A percentile compares a stretch with the other conserved stretches of the same genome.
These are phyloP conservation scores for Drosophila kohkoa DNA, from an alignment of 1,140 invertebrate species.

Conservation along the genomic window DNA sequence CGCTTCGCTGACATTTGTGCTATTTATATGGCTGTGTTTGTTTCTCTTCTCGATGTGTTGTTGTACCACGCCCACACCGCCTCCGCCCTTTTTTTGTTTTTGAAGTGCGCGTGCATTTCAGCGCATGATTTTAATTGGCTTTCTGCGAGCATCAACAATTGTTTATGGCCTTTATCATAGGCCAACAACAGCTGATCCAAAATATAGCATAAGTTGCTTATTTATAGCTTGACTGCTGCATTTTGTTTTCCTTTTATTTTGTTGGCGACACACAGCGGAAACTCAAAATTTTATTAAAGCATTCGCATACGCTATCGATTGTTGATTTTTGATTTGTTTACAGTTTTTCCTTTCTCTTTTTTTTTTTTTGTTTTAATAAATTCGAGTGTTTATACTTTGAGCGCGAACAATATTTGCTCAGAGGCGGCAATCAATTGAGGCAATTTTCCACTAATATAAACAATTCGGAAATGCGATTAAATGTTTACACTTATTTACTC, in stretches of 20 bases:
- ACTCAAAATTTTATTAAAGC: conserved; percentile 16
- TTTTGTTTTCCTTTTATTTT: conserved; percentile 2
- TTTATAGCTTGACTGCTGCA: neutral
- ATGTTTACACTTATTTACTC: neutral
- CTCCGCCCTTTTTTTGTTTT: conserved; percentile 18
- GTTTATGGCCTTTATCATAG: conserved; percentile 65
- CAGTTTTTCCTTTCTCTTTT: neutral
- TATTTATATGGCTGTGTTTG: conserved; percentile 13
- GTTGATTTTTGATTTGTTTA: conserved; percentile 14
- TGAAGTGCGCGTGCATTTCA: conserved; percentile 68
- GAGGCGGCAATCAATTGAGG: conserved; percentile 1
- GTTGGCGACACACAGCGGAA: conserved; percentile 19
- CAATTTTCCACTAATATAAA: conserved; percentile 16
- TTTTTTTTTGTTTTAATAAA: conserved; percentile 8
- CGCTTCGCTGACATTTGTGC: conserved; percentile 41
- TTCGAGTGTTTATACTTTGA: conserved; percentile 17
- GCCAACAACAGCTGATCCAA: conserved; percentile 60
- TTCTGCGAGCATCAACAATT: conserved; percentile 57
- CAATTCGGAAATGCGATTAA: neutral
- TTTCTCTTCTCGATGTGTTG: conserved; percentile 5
- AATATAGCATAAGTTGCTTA: conserved; percentile 15
- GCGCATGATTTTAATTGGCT: conserved; percentile 76
- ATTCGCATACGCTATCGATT: neutral
- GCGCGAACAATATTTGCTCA: conserved; percentile 7
- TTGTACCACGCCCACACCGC: conserved; percentile 14